Conservation (phyloP, 2,797 vertebrate species). For the Pteronotus mesoamericanus region DNA sequence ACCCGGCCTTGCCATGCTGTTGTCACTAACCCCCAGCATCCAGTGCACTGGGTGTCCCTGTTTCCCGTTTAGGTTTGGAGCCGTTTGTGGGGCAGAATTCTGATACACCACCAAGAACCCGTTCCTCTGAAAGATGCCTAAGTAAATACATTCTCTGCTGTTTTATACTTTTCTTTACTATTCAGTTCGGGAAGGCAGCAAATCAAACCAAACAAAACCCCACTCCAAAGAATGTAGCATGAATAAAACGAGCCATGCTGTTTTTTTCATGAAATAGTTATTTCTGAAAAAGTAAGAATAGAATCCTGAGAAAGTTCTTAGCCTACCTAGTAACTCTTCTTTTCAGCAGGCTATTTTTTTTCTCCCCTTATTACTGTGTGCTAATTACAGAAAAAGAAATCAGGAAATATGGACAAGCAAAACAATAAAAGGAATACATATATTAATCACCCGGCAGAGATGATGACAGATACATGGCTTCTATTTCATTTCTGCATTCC, state of each 20-base stretch:
- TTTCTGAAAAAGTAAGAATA: neutral
- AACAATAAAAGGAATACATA: neutral
- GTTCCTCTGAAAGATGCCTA: neutral
- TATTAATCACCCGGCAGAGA: neutral
- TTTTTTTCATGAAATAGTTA: neutral
- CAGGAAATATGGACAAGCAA: neutral
- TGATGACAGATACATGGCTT: neutral
- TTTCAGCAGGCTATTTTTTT: neutral
- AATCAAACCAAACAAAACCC: neutral
- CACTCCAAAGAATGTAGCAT: neutral
- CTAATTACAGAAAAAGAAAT: neutral
- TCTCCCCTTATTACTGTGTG: neutral
- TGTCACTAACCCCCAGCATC: neutral
- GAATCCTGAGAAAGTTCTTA: neutral
- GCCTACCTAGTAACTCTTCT: neutral
- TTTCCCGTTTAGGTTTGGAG: neutral
- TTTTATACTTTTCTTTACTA: neutral
- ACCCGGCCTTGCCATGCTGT: neutral
- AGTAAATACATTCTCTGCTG: neutral
- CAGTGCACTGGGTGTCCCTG: rapidly evolving
- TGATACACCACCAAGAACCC: neutral
- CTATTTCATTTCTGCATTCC: neutral
- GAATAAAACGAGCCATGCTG: neutral
- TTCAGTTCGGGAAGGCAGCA: neutral
- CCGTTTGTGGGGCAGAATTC: neutral